Base-by-base conservation (phyloP, 2,888 invertebrate species). In the Ganaspis brasiliensis region DNA sequence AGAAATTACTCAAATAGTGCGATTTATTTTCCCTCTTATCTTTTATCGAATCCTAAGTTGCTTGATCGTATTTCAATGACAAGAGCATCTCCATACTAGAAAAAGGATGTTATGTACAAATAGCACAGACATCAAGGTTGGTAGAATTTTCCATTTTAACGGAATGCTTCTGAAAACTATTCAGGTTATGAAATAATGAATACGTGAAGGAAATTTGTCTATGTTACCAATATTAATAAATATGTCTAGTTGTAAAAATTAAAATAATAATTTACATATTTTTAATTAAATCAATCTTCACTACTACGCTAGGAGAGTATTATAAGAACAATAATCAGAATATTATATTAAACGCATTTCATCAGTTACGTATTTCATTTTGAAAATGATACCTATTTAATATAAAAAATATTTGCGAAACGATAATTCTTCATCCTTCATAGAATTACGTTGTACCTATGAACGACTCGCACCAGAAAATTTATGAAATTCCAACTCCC, bases 161-260 rank as follows among this genome's bases (percentile, higher is more conserved):
- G 12, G 24, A 67, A 67, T 67, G 24, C 45, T 24, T 45, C 19
- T 21, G 63, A n/a, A 63, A 67, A 67, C 67, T 67, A 67, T 45
- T 67, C 24, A 45, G 10, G 67, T n/a, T 40, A 24, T 67, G 45
- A n/a, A 5, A 40, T 5, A 21, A 14, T 63, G 21, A 63, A 19
- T 14, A 40, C 63, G 63, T 67, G 40, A 67, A 21, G n/a, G n/a
- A n/a, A 67, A 14, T 9, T 45, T 24, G 21, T 14, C 4, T n/a
- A 61, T 61, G 6, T 45, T n/a, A 4, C 6, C 6, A 49, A 49
- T 49, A n/a, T 49, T n/a, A 14, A 16, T 49, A 16, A 45, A 49
- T 5, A 49, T n/a, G 6, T 49, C n/a, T 49, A n/a, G 6, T 37
- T 61, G 37, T 4, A 26, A 56, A 26, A 26, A 31, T 2, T 31